Evolutionary conservation across 2,797 vertebrate genomes (phyloP).

Genomic region (Lateolabrax maculatus): DNA sequence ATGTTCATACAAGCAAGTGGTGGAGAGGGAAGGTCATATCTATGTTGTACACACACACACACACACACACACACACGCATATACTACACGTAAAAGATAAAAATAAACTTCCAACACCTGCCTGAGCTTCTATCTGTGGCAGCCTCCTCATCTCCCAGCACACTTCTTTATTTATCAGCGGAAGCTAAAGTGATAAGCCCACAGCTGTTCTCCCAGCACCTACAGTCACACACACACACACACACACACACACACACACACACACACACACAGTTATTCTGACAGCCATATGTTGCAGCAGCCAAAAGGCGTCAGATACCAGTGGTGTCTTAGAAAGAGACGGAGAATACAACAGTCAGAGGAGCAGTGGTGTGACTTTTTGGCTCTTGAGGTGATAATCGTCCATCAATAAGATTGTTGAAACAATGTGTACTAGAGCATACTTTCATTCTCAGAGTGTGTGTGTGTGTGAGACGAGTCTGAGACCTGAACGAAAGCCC

Average conservation of each 20-base stretch:
- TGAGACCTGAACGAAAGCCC: slow-evolving; percentile 41
- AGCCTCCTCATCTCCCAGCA: slow-evolving; percentile 34
- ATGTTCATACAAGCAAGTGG: slow-evolving; percentile 34
- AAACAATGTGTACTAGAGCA: slow-evolving; percentile 7
- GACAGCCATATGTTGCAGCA: slow-evolving; percentile 64
- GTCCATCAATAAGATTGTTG: slow-evolving; percentile 10
- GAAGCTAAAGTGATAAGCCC: slow-evolving; percentile 62
- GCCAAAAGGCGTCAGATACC: slow-evolving; percentile 64
- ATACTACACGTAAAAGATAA: slow-evolving; percentile 21
- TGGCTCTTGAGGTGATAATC: slow-evolving; percentile 46
- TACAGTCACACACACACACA: slow-evolving; percentile 28
- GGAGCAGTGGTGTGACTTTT: slow-evolving; percentile 45
- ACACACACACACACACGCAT: slow-evolving; percentile 17
- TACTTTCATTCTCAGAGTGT: slow-evolving; percentile 7
- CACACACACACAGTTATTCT: slow-evolving; percentile 35
- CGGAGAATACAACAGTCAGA: slow-evolving; percentile 17
- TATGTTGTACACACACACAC: slow-evolving; percentile 15
- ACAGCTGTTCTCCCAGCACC: slow-evolving; percentile 67
- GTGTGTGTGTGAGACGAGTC: slow-evolving; percentile 26
- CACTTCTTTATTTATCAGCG: slow-evolving; percentile 67
- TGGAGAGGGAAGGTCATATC: slow-evolving; percentile 41
- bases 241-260: slow-evolving; percentile 39
- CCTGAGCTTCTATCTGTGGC: slow-evolving; percentile 43
- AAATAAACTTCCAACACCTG: slow-evolving; percentile 61
- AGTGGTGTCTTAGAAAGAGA: slow-evolving; percentile 32